Percentiles rank a stretch among this genome's conserved stretches.
phyloP scores from a whole-genome alignment of 1,140 invertebrate genomes.

The Aphis craccivora region DNA sequence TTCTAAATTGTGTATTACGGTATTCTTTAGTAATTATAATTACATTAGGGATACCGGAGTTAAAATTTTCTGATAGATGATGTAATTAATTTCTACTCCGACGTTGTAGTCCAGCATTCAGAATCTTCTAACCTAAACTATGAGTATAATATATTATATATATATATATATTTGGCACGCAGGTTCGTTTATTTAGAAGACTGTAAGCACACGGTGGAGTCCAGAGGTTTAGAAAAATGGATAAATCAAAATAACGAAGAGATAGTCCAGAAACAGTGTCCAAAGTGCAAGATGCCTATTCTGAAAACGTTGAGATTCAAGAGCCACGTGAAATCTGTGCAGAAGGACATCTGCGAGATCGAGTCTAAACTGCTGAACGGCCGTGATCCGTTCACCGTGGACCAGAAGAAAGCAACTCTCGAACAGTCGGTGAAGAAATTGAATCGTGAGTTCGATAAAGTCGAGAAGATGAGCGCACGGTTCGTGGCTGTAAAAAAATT shows the following conservation, averaged over 20 bases:
- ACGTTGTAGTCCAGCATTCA: no score
- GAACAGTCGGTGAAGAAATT: neutral
- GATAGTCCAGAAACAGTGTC: slow-evolving; percentile 70
- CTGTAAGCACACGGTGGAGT: slow-evolving; percentile 72
- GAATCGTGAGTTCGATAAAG: neutral
- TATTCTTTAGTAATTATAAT: no score
- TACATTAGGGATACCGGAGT: no score
- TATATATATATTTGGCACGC: neutral
- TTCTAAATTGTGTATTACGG: no score
- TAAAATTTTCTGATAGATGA: no score
- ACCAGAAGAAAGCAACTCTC: neutral
- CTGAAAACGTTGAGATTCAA: slow-evolving; percentile 70
- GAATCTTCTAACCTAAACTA: no score
- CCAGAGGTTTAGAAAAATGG: slow-evolving; percentile 68
- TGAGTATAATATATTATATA: neutral
- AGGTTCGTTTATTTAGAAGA: slow-evolving; percentile 72
- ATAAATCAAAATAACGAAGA: slow-evolving; percentile 64
- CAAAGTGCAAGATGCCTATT: slow-evolving; percentile 71
- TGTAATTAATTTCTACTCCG: no score
- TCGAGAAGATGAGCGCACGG: neutral
- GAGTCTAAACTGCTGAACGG: slow-evolving; percentile 66
- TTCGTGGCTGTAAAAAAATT: neutral
- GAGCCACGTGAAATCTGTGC: slow-evolving; percentile 67
- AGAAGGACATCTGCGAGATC: slow-evolving; percentile 68
- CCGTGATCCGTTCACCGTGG: neutral